These are phyloP conservation scores for Halichoerus grypus DNA, from an alignment of 2,113 vertebrate genomes.

Conservation along the genomic window DNA sequence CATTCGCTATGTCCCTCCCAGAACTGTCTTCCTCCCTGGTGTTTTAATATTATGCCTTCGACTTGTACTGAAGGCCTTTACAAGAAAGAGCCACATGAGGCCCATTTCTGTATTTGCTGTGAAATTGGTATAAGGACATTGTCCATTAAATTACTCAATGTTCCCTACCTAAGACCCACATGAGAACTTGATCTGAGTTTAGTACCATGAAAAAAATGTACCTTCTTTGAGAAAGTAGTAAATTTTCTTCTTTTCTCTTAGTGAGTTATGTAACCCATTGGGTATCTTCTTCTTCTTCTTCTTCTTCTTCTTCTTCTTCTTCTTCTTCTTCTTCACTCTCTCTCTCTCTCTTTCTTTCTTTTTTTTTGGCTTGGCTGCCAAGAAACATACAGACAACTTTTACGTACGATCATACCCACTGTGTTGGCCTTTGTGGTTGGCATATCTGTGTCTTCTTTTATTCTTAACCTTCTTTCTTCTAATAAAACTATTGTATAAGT, in stretches of 20 bases:
- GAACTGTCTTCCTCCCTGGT: background rate
- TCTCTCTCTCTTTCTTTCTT: background rate
- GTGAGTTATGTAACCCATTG: constrained; percentile 44
- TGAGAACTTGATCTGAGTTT: constrained; percentile 63
- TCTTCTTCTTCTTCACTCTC: background rate
- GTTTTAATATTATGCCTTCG: constrained; percentile 51
- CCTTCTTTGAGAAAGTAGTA: constrained; percentile 56
- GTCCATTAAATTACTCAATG: constrained; percentile 64
- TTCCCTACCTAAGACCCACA: constrained; percentile 63
- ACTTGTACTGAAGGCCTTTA: constrained; percentile 55
- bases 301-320: background rate
- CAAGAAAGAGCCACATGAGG: constrained; percentile 42
- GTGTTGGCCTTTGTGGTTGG: background rate
- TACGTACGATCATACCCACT: background rate
- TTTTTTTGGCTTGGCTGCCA: background rate
- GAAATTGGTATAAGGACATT: constrained; percentile 67
- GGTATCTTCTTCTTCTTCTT: background rate
- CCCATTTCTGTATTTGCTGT: constrained; percentile 61
- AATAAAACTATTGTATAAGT: background rate
- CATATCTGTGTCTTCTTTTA: background rate
- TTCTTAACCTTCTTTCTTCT: background rate
- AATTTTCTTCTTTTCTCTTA: constrained; percentile 58
- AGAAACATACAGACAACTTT: background rate
- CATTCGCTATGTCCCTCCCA: background rate
- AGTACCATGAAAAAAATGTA: constrained; percentile 4